Percentiles rank a stretch among this genome's conserved stretches.
phyloP scores from a whole-genome alignment of 2,888 invertebrate genomes.

The Eupithecia exiguata region DNA sequence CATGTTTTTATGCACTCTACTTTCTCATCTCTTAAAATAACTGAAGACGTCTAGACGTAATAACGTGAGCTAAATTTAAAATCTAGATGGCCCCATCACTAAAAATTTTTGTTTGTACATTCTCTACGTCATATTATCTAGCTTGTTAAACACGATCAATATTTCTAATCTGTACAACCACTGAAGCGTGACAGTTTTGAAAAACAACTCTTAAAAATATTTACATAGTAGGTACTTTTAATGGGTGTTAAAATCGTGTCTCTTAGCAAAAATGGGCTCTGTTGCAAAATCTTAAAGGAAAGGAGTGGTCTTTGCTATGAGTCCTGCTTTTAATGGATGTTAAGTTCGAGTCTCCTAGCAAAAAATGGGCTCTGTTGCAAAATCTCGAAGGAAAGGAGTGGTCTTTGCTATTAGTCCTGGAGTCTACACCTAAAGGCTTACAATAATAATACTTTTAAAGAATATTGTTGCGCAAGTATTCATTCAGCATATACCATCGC shows the following conservation, averaged over 20 bases:
- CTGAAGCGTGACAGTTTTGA: background rate
- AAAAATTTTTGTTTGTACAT: background rate
- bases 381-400: background rate
- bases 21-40: slow-evolving; percentile 24
- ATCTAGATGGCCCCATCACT: background rate
- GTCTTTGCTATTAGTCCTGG: background rate
- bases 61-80: slow-evolving; percentile 14
- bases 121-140: background rate
- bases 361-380: too few relatives aligned
- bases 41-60: slow-evolving; percentile 8
- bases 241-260: too few relatives aligned
- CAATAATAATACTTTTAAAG: background rate
- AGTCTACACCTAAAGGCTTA: background rate
- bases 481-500: slow-evolving; percentile 40
- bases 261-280: background rate
- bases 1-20: background rate
- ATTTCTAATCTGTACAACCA: background rate
- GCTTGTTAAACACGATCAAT: background rate
- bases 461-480: background rate
- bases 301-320: too few relatives aligned
- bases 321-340: too few relatives aligned
- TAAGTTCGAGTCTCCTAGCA: too few relatives aligned
- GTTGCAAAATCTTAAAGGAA: too few relatives aligned
- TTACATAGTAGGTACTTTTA: background rate
- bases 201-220: background rate